Evolutionary conservation across 2,797 vertebrate genomes (phyloP), one percentile per base, ranked within the genome.

Genomic region (Hoplostethus atlanticus): DNA sequence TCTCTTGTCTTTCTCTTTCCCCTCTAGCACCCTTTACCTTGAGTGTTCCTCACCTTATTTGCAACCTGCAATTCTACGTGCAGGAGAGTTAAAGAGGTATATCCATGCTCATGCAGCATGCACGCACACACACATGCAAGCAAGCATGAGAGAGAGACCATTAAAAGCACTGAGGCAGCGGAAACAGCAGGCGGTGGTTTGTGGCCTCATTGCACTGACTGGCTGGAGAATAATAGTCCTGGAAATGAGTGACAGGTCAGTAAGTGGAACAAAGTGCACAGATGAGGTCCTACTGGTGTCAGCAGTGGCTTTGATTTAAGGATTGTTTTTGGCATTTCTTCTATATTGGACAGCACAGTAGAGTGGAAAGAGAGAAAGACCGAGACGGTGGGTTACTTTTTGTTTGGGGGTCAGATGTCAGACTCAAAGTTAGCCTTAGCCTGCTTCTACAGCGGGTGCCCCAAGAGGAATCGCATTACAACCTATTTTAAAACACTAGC

Each of bases 81-180:
- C 56, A 21, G 51, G 71, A 63, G 85, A 69, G 79, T 88, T 78
- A 67, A 74, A 11, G 28, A 46, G 53, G 76, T 78, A 88, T 71
- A 84, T 84, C 80, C 60, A 64, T 44, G 70, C 70, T 62, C 70
- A 61, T 64, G 55, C 46, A 71, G 64, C n/a, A 47, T 40, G 58
- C 56, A 56, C 36, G 67, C 47, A 40, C 50, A 73, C 73, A 75
- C 61, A 78, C 80, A 38, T 57, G 66, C 74, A 63, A 36, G 60
- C 50, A 51, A 34, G 38, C 38, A 79, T 68, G 73, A 84, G 81
- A 86, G 76, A 54, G 58, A 80, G 77, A 65, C 76, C 76, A 83
- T 73, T 81, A 84, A 91, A 91, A 91, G 81, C 81, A 83, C 84
- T 74, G 87, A 94, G 82, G 87, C 90, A 91, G 91, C 92, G 89